Evolutionary conservation across 2,797 vertebrate species (phyloP).

Genomic region (Prunella strophiata): DNA sequence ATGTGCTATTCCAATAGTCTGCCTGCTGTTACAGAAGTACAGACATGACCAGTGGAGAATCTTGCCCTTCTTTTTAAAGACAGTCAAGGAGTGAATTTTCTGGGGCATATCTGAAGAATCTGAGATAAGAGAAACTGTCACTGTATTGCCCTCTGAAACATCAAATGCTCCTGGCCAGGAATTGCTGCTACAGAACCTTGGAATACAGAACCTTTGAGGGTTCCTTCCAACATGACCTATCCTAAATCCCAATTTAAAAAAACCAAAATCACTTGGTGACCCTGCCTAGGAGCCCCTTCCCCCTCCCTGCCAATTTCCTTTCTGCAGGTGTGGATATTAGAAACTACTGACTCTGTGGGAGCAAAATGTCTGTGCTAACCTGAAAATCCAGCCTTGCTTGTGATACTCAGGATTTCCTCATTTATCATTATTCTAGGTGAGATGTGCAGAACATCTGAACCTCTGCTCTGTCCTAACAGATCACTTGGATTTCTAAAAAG

Average conservation of each 20-base stretch:
- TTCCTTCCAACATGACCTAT: background rate
- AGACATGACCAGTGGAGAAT: background rate
- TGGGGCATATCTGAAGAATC: background rate
- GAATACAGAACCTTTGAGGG: background rate
- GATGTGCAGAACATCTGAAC: background rate
- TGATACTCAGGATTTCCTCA: background rate
- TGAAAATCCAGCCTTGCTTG: background rate
- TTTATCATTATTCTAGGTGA: background rate
- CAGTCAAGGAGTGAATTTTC: background rate
- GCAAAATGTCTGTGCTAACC: background rate
- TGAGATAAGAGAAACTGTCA: background rate
- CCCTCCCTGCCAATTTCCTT: background rate
- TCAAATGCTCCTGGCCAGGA: background rate
- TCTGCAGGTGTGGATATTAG: background rate
- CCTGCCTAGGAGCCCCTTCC: background rate
- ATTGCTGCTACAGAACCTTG: background rate
- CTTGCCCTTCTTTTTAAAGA: background rate
- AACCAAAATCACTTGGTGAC: background rate
- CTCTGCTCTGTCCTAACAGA: background rate
- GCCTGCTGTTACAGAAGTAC: background rate
- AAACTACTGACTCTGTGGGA: background rate
- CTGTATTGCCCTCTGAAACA: background rate
- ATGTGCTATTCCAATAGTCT: background rate
- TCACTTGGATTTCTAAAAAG: background rate
- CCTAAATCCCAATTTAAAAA: background rate